Percentiles rank a stretch among this genome's conserved stretches.
Evolutionary conservation across 2,113 vertebrate genomes (phyloP).

Genomic region (Mobula hypostoma): DNA sequence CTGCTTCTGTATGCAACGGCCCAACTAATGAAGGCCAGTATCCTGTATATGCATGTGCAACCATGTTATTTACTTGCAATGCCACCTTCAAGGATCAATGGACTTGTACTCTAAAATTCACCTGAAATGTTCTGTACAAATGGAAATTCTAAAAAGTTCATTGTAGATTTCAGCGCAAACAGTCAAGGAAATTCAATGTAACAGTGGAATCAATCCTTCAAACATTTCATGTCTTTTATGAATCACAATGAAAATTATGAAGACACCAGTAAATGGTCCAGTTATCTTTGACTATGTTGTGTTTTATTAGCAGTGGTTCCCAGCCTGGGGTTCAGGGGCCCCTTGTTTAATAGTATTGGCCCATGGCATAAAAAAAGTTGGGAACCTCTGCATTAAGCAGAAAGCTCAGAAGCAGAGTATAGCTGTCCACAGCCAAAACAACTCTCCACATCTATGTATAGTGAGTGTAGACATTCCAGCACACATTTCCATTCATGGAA

Average conservation of each 20-base stretch:
- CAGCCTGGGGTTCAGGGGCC: too few relatives aligned
- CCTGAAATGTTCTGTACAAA: not conserved
- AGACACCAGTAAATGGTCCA: not conserved
- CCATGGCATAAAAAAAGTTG: too few relatives aligned
- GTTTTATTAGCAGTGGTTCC: not conserved
- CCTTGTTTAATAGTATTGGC: too few relatives aligned
- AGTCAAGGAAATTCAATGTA: not conserved
- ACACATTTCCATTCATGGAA: not conserved
- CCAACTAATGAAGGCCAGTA: too few relatives aligned
- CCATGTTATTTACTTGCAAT: too few relatives aligned
- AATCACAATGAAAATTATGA: not conserved
- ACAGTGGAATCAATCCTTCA: not conserved
- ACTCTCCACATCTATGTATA: not conserved
- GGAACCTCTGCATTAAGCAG: not conserved
- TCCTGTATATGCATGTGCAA: too few relatives aligned
- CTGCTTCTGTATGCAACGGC: too few relatives aligned
- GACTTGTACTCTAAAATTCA: too few relatives aligned
- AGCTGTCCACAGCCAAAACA: not conserved
- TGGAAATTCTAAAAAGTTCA: not conserved
- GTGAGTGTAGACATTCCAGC: not conserved
- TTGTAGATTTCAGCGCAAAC: not conserved
- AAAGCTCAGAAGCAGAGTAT: not conserved
- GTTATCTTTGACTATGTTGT: not conserved
- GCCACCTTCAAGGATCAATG: too few relatives aligned
- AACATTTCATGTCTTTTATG: not conserved